Percentiles rank a stretch among this genome's conserved stretches.
phyloP scores from a whole-genome alignment of 2,888 invertebrate species.

The Ganaspis brasiliensis region DNA sequence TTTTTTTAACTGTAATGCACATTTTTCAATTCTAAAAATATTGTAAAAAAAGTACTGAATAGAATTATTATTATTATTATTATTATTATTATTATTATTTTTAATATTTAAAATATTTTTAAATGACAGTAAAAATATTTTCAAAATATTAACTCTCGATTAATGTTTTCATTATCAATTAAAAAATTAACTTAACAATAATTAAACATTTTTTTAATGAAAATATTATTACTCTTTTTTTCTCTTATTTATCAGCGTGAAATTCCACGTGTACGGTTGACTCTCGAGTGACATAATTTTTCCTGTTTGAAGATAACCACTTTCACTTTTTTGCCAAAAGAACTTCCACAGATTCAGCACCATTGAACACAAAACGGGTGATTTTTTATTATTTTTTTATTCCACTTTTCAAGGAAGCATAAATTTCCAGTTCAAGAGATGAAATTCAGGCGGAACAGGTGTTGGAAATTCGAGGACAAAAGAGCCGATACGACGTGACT shows the following conservation, averaged over 20 bases:
- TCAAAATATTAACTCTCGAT: no score
- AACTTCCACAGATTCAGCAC: not conserved
- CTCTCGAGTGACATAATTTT: conserved; percentile 26
- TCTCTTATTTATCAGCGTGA: not conserved
- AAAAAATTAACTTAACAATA: no score
- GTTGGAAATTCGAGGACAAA: not conserved
- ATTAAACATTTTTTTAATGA: no score
- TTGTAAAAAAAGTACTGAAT: no score
- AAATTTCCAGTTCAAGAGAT: not conserved
- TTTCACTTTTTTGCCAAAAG: conserved; percentile 15
- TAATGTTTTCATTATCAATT: no score
- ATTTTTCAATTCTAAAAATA: no score
- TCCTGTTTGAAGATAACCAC: not conserved
- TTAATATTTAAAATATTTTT: no score
- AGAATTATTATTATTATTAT: no score
- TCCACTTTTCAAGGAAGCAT: not conserved
- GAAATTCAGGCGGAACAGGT: not conserved
- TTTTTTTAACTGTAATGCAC: no score
- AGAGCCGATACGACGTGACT: not conserved
- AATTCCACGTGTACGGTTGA: not conserved
- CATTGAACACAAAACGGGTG: not conserved
- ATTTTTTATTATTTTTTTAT: not conserved
- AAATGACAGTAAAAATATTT: no score
- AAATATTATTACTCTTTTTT: not conserved
- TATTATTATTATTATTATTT: no score